Evolutionary conservation across 1,140 invertebrate species (phyloP).

Genomic region (Rhyzopertha dominica): DNA sequence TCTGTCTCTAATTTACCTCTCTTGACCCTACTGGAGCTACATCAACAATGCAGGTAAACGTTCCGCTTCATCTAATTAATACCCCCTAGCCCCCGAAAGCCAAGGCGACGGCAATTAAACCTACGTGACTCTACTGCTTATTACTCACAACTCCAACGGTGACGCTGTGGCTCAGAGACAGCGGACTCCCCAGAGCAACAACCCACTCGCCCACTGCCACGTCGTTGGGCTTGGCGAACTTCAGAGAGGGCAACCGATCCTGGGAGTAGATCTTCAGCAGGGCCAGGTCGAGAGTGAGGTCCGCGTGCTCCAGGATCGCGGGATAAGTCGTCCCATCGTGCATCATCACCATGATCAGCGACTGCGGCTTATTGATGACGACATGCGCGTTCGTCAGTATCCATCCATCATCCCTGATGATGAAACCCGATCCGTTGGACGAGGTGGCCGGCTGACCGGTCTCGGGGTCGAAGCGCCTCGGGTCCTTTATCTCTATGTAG

Average conservation of each 20-base stretch:
- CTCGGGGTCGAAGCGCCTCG: constrained; percentile 53
- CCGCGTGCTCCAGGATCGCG: constrained; percentile 77
- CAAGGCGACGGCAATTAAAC: constrained; percentile 4
- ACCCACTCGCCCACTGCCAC: constrained; percentile 86
- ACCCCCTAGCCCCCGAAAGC: neutral
- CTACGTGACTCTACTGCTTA: constrained; percentile 28
- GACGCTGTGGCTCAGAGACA: constrained; percentile 80
- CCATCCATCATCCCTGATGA: constrained; percentile 79
- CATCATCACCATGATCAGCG: constrained; percentile 59
- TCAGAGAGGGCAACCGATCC: constrained; percentile 65
- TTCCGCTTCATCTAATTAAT: neutral
- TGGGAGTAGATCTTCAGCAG: constrained; percentile 70
- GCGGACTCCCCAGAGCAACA: constrained; percentile 83
- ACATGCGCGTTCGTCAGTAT: constrained; percentile 96
- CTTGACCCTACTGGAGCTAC: neutral
- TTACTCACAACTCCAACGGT: constrained; percentile 74
- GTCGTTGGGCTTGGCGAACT: constrained; percentile 68
- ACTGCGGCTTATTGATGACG: constrained; percentile 69
- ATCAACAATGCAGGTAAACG: constrained; percentile 54
- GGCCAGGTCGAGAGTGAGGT: constrained; percentile 80
- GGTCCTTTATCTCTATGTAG: constrained; percentile 82
- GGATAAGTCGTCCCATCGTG: constrained; percentile 43
- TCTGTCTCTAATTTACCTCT: neutral
- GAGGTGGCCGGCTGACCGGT: constrained; percentile 59
- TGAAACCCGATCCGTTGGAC: constrained; percentile 87